Percentiles rank a stretch among this genome's conserved stretches.
Evolutionary conservation across 2,888 invertebrate genomes (phyloP).

Genomic region (Volucella inanis): DNA sequence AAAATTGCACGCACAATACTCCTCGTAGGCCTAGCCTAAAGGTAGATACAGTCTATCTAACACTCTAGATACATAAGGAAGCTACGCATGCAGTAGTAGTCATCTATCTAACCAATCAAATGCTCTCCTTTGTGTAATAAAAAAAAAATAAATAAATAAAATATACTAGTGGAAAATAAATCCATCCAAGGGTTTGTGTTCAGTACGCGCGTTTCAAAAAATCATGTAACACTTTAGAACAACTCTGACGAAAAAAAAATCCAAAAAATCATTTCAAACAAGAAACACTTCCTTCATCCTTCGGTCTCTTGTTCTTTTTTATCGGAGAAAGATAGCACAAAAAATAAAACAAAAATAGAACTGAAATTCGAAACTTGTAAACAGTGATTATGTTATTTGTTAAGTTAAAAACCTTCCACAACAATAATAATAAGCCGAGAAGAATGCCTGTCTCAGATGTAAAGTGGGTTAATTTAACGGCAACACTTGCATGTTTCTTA

Average conservation of each 20-base stretch:
- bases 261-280: slow-evolving; percentile 30
- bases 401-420: slow-evolving; percentile 66
- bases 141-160: background rate
- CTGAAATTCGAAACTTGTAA: slow-evolving; percentile 29
- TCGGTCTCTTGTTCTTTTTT: slow-evolving; percentile 8
- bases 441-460: slow-evolving; percentile 65
- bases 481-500: slow-evolving; percentile 59
- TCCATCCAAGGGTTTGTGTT: slow-evolving; percentile 44
- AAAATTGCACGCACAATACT: slow-evolving; percentile 67
- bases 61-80: slow-evolving; percentile 71
- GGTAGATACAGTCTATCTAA: slow-evolving; percentile 64
- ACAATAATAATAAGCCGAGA: slow-evolving; percentile 51
- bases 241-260: slow-evolving; percentile 12
- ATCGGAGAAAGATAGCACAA: slow-evolving; percentile 1
- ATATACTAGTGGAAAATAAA: background rate
- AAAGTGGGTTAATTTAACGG: slow-evolving; percentile 75
- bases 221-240: slow-evolving; percentile 49
- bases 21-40: background rate
- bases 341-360: slow-evolving; percentile 16
- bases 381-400: slow-evolving; percentile 64
- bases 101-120: slow-evolving; percentile 46
- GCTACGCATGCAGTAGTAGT: slow-evolving; percentile 58
- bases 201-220: slow-evolving; percentile 18
- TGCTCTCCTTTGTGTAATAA: slow-evolving; percentile 17
- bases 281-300: background rate